These are phyloP conservation scores for Pycnonotus jocosus DNA, from an alignment of 2,113 vertebrate genomes.

Conservation along the genomic window DNA sequence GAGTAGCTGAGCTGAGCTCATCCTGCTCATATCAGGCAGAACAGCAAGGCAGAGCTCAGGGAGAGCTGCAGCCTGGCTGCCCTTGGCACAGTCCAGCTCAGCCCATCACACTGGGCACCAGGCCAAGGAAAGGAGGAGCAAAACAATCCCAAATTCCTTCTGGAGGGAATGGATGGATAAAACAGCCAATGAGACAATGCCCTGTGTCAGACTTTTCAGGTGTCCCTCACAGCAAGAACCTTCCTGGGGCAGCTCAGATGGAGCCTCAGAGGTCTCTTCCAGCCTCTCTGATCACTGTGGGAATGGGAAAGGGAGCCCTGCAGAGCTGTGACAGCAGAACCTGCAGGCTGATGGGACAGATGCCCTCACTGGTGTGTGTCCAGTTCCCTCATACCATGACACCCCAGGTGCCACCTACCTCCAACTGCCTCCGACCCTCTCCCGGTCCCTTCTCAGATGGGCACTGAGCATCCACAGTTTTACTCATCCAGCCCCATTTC, in stretches of 20 bases:
- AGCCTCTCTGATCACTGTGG: neutral
- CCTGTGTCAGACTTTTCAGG: neutral
- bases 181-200: neutral
- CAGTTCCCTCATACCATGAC: slow-evolving; percentile 8
- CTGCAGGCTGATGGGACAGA: neutral
- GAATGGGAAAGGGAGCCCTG: neutral
- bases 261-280: neutral
- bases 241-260: neutral
- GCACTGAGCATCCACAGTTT: slow-evolving; percentile 45
- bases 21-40: neutral
- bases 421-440: slow-evolving; percentile 10
- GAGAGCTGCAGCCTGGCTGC: neutral
- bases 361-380: neutral
- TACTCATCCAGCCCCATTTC: slow-evolving; percentile 48
- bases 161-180: neutral
- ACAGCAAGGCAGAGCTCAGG: neutral
- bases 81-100: neutral
- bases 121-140: neutral
- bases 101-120: neutral
- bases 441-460: slow-evolving; percentile 31
- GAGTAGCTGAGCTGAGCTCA: neutral
- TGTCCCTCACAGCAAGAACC: neutral
- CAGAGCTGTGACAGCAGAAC: neutral
- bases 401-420: slow-evolving; percentile 57
- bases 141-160: neutral